Conservation (phyloP, 37 sponge, comb jelly and placozoan genomes). For the Tethya wilhelma region DNA sequence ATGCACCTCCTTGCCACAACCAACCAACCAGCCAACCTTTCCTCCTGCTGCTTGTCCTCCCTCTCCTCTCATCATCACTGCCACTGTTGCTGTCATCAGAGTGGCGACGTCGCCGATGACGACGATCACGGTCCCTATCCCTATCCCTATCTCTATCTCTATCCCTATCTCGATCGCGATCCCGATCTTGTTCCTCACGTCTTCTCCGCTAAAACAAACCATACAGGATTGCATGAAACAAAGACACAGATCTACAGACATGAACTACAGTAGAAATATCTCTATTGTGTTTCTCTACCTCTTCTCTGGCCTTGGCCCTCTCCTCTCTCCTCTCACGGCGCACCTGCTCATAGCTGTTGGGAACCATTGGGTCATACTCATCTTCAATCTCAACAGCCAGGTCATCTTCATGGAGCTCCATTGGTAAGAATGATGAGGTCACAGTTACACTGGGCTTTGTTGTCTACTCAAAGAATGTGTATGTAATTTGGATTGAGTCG, state of each 20-base stretch:
- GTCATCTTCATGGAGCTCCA: constrained; percentile 59
- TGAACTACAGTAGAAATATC: not conserved
- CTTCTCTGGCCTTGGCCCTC: constrained; percentile 34
- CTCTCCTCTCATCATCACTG: constrained; percentile 24
- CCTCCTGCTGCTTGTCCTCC: constrained; percentile 27
- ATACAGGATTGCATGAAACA: too few species aligned
- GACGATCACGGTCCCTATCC: constrained; percentile 9
- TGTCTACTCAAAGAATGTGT: not conserved
- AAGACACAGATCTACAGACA: not conserved
- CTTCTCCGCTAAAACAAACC: constrained; percentile 21
- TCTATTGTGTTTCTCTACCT: not conserved
- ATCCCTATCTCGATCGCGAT: not conserved
- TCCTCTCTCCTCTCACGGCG: constrained; percentile 28
- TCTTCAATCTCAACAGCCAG: constrained; percentile 62
- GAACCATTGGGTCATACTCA: constrained; percentile 94
- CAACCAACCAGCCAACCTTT: constrained; percentile 22
- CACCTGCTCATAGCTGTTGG: constrained; percentile 88
- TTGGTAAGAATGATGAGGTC: not conserved
- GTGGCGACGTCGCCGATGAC: not conserved
- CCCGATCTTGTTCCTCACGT: not conserved
- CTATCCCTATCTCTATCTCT: not conserved
- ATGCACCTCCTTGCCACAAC: not conserved
- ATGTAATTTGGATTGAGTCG: not conserved
- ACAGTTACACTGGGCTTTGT: not conserved
- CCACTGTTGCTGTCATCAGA: constrained; percentile 17